Evolutionary conservation across 2,888 invertebrate genomes (phyloP).

Genomic region (Synergus itoensis): DNA sequence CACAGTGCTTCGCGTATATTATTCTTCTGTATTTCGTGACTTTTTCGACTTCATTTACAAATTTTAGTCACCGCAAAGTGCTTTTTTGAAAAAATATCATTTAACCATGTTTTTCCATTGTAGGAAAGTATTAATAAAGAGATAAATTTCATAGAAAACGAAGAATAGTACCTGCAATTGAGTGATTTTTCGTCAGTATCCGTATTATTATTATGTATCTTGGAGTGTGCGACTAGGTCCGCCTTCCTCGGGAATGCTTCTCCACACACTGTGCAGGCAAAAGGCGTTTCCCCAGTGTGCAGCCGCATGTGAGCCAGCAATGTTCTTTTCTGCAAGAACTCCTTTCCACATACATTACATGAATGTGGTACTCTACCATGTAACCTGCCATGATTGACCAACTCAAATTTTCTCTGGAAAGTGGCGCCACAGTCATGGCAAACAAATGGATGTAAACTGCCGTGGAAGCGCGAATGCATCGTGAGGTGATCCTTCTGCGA

Average conservation of each 20-base stretch:
- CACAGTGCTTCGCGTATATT: too few species aligned
- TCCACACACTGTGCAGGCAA: slow-evolving; percentile 87
- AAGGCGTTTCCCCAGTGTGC: slow-evolving; percentile 87
- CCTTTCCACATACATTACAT: slow-evolving; percentile 90
- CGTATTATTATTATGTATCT: slow-evolving; percentile 78
- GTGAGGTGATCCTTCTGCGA: slow-evolving; percentile 93
- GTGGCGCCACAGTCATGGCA: slow-evolving; percentile 94
- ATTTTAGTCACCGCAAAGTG: too few species aligned
- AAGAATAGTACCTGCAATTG: slow-evolving; percentile 77
- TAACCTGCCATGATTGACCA: slow-evolving; percentile 90
- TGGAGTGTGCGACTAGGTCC: slow-evolving; percentile 84
- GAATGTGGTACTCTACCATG: slow-evolving; percentile 90
- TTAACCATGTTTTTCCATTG: too few species aligned
- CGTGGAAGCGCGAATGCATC: slow-evolving; percentile 94
- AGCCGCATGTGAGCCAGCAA: slow-evolving; percentile 89
- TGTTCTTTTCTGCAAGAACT: slow-evolving; percentile 91
- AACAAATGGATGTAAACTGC: slow-evolving; percentile 96
- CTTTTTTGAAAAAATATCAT: too few species aligned
- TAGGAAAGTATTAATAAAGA: background rate
- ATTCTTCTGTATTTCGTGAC: too few species aligned
- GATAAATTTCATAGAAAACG: background rate
- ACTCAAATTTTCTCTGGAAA: slow-evolving; percentile 91
- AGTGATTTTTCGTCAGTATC: slow-evolving; percentile 76
- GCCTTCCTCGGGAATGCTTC: slow-evolving; percentile 87
- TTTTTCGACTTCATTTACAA: too few species aligned